Base-by-base conservation (phyloP, 2,888 invertebrate species). In the Shargacucullia verbasci region DNA sequence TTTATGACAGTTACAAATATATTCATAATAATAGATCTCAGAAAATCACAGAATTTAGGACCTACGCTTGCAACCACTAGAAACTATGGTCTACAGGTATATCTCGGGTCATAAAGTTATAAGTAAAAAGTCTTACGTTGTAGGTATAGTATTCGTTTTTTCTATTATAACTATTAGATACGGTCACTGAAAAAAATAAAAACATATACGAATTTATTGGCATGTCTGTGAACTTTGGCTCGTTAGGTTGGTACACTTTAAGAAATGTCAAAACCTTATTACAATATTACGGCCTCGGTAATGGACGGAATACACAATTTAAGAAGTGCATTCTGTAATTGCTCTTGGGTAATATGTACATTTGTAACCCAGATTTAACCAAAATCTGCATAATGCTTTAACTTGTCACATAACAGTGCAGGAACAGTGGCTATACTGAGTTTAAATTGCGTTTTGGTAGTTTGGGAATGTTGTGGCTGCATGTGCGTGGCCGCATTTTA, bases 361-460 rank as follows among this genome's bases (percentile, higher is more conserved):
- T 86, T 83, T 81, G 83, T 85, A 83, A 82, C 79, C 80, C 82
- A 82, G 86, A 85, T 85, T 84, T 86, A 84, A 78, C 81, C 76
- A 57, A 78, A 84, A 89, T 90, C 87, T 90, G 85, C 88, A 88
- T 87, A 88, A 87, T 86, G 88, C 86, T 87, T 86, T 89, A 90
- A 88, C 86, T 87, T 88, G 89, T 87, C 86, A 88, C 86, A 87
- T 84, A 86, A 83, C 83, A 83, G 82, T 71, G 78, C 74, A 80
- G 83, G 80, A 76, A 83, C 83, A 83, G 82, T 80, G 84, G 83
- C 81, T 82, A 77, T 79, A 84, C 81, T 79, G 83, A 84, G 89
- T 85, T 87, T 88, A 88, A 90, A 90, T 90, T 90, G 89, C 89
- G 87, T 90, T 90, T 86, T 76, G 80, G 81, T 82, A 83, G 86